Evolutionary conservation across 2,888 invertebrate species (phyloP), one percentile per base, ranked within the genome.

Genomic region (Linnaemya vulpina): DNA sequence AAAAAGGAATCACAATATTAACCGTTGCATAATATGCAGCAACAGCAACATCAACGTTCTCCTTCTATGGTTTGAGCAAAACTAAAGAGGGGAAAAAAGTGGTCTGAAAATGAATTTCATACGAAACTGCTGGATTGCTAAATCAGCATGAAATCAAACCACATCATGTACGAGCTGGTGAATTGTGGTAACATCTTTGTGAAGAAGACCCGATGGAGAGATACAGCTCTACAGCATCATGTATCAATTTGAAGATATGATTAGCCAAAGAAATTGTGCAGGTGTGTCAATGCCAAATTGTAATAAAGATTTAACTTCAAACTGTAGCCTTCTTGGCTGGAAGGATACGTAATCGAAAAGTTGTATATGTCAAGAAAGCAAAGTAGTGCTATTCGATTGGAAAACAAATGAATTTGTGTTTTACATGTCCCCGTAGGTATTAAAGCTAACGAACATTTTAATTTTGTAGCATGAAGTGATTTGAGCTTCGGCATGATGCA

Each of bases 111-210:
- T 55, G 51, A 55, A 65, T 43, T 55, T 43, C 9, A 4, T 65
- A 79, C 53, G 43, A 77, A 81, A 65, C 63, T 79, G 49, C 55
- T n/a, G 43, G 51, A 80, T 60, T 71, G 53, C 74, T 58, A 68
- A 85, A 78, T 85, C 81, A 75, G 82, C 82, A 83, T 73, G 60
- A 67, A 60, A 78, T 81, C 80, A 81, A 82, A 71, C 71, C 71
- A 60, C 81, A 73, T n/a, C 53, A 58, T 67, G 60, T 65, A 49
- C 75, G 46, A 74, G 76, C 55, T 30, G 71, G 38, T 65, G 30
- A 81, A 80, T 77, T 81, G 68, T 77, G 73, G 80, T 62, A n/a
- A 63, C 65, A 63, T n/a, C 20, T 38, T 73, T 70, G 55, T 71
- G 25, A 51, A 51, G 17, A 53, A 11, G 49, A 60, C 60, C 30